Conservation (phyloP, 2,888 invertebrate species). For the Scaeva pyrastri region DNA sequence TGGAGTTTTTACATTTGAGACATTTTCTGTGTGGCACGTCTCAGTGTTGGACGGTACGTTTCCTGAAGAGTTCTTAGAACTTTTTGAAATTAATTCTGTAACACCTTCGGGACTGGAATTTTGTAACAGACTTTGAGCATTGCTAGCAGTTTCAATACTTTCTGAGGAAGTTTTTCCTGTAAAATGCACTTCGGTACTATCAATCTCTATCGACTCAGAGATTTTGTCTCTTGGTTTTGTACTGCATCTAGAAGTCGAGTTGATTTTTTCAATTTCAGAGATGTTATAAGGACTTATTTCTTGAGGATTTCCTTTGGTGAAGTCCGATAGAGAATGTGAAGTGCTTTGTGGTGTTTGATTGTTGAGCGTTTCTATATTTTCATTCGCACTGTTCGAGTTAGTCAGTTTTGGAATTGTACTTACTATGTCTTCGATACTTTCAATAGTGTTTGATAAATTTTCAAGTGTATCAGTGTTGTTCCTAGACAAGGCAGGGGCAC, state of each 20-base stretch:
- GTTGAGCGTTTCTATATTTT: background rate
- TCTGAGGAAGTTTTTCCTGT: background rate
- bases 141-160: conserved; percentile 1
- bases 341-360: background rate
- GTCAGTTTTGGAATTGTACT: background rate
- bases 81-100: background rate
- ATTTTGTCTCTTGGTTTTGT: background rate
- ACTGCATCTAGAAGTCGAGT: background rate
- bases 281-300: background rate
- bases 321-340: background rate
- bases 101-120: background rate
- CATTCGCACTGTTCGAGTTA: background rate
- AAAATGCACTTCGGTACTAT: background rate
- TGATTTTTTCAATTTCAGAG: background rate
- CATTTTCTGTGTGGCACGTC: background rate
- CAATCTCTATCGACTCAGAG: background rate
- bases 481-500: background rate
- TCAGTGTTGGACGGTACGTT: background rate
- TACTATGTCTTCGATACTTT: background rate
- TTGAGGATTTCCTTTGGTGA: background rate
- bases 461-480: background rate
- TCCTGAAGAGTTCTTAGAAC: background rate
- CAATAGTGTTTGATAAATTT: background rate
- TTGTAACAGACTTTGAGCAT: background rate
- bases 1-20: background rate